Percentiles rank a stretch among this genome's conserved stretches.
Conservation (phyloP, 2,113 vertebrate species). For the Phalacrocorax carbo region DNA sequence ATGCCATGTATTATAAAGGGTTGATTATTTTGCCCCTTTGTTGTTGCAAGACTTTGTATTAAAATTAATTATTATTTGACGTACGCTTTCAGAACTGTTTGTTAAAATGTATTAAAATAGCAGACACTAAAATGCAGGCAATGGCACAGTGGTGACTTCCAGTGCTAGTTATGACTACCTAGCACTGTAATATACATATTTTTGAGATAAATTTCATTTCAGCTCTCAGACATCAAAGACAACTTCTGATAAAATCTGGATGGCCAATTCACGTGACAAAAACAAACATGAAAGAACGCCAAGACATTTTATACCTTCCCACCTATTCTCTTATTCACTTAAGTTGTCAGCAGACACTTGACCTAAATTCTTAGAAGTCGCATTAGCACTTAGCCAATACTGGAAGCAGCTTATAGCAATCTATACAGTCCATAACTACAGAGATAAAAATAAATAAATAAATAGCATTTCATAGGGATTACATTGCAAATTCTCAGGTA, state of each 20-base stretch:
- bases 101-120: conserved; percentile 61
- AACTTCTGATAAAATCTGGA: background rate
- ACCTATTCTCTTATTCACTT: background rate
- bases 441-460: background rate
- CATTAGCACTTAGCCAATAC: background rate
- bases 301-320: background rate
- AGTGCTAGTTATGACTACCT: background rate
- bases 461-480: background rate
- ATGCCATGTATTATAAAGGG: background rate
- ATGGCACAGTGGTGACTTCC: background rate
- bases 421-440: background rate
- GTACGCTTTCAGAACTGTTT: conserved; percentile 35
- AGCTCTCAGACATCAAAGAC: background rate
- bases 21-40: conserved; percentile 52
- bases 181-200: background rate
- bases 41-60: conserved; percentile 29
- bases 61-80: conserved; percentile 64
- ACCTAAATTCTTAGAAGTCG: background rate
- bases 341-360: background rate
- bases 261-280: background rate
- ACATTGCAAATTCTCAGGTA: background rate
- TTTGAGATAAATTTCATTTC: background rate
- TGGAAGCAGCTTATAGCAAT: background rate
- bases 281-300: background rate
- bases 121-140: conserved; percentile 31